phyloP scores from a whole-genome alignment of 2,113 vertebrate genomes.

The Gadus chalcogrammus region DNA sequence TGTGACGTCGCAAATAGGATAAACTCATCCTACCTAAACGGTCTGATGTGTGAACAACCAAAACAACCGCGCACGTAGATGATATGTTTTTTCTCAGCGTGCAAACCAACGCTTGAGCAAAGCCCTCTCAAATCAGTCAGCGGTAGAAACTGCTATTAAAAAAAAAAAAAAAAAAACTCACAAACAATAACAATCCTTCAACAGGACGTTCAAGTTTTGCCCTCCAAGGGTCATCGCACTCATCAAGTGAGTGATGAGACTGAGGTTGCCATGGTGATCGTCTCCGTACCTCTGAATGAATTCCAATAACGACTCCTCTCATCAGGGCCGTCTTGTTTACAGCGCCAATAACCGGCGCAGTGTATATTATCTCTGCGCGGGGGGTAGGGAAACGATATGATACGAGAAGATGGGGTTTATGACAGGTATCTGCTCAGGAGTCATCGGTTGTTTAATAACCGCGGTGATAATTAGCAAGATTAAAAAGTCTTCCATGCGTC shows the following conservation, averaged over 20 bases:
- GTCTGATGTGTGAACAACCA: no score
- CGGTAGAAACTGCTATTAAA: neutral
- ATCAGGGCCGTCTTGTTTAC: conserved; percentile 51
- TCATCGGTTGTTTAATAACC: conserved; percentile 55
- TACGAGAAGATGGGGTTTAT: conserved; percentile 47
- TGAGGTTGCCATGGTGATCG: conserved; percentile 22
- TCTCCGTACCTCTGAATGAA: conserved; percentile 43
- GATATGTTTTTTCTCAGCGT: no score
- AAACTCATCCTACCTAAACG: no score
- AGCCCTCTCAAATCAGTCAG: neutral
- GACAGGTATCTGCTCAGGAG: conserved; percentile 45
- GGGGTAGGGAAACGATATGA: conserved; percentile 36
- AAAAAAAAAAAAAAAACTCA: conserved; percentile 7
- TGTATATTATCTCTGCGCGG: conserved; percentile 43
- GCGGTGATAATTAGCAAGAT: conserved; percentile 9
- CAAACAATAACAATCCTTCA: conserved; percentile 35
- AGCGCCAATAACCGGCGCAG: conserved; percentile 48
- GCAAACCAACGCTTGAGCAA: no score
- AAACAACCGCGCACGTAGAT: no score
- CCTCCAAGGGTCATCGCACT: conserved; percentile 45
- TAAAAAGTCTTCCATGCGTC: conserved; percentile 7
- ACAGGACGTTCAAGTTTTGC: conserved; percentile 12
- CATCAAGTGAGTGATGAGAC: conserved; percentile 45
- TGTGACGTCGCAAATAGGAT: no score
- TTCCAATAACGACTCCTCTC: conserved; percentile 47